Base-by-base conservation (phyloP, 2,888 invertebrate genomes). In the Lithophane semibrunnea region DNA sequence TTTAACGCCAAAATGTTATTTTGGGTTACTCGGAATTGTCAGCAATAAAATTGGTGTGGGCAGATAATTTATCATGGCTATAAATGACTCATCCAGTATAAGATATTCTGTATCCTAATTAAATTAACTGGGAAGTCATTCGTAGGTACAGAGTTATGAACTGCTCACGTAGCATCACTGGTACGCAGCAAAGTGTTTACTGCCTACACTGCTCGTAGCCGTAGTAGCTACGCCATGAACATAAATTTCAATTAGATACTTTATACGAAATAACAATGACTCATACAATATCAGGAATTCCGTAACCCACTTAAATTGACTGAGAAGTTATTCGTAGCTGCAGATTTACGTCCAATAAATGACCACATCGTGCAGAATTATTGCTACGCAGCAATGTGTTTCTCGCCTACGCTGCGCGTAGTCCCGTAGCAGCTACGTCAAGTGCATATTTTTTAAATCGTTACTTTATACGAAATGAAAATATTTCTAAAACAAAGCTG, bases 341-440 rank as follows among this genome's bases (percentile, higher is more conserved):
- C 47, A 60, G 70, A 78, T 54, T 44, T 56, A 60, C 64, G 66
- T 70, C 49, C 42, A 61, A 37, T 18, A 44, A 60, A 61, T 67
- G 18, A 73, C 65, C 63, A 68, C 60, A 24, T 37, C 29, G 52
- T 44, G 42, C 54, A 68, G 52, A 47, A 47, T 66, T 63, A 69
- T 60, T 69, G 65, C 65, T 74, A 80, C 77, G 70, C 56, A 49
- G 42, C 54, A 67, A 60, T 37, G 42, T 68, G 47, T 60, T 12
- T 24, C n/a, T 68, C 80, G 64, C 87, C 86, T 78, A 87, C 81
- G 73, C 73, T 73, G 56, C 68, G 37, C 71, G 77, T 79, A 79
- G 63, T 29, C 18, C n/a, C 72, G 56, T 67, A 47, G 52, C 49
- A 13, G 60, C 73, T 74, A 76, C 68, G 64, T 16, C 37, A n/a